A percentile compares a stretch with the other conserved stretches of the same genome.
phyloP scores from a whole-genome alignment of 92 coral and sea anemone species.

The Phenganax marumi region DNA sequence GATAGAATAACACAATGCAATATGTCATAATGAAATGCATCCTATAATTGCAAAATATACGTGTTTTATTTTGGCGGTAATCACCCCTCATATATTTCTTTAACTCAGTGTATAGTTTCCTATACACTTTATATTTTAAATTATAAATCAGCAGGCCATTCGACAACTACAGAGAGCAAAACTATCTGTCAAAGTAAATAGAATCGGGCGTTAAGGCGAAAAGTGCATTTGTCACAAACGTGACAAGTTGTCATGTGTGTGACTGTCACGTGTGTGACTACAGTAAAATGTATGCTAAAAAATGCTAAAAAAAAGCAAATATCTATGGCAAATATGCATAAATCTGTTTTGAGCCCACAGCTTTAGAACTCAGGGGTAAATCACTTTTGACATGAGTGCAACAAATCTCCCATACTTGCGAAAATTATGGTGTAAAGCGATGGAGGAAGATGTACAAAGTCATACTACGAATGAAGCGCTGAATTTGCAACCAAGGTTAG shows the following conservation, averaged over 20 bases:
- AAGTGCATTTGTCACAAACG: conserved; percentile 38
- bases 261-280: conserved; percentile 43
- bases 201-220: conserved; percentile 10
- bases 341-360: conserved; percentile 39
- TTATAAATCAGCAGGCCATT: too few species aligned
- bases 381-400: conserved; percentile 45
- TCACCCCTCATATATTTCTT: too few species aligned
- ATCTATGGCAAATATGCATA: conserved; percentile 10
- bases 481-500: conserved; percentile 36
- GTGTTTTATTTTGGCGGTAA: too few species aligned
- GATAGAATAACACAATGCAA: too few species aligned
- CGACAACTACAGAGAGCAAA: too few species aligned
- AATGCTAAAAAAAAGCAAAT: neutral
- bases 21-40: too few species aligned
- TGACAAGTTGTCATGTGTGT: too few species aligned
- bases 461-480: neutral
- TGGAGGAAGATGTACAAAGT: conserved; percentile 27
- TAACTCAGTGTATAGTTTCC: too few species aligned
- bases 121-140: too few species aligned
- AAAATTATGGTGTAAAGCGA: conserved; percentile 24
- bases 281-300: conserved; percentile 18
- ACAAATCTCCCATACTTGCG: too few species aligned
- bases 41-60: too few species aligned
- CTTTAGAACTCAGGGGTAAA: conserved; percentile 31
- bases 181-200: too few species aligned